phyloP scores from a whole-genome alignment of 2,113 vertebrate genomes.

The Illadopsis cleaveri region DNA sequence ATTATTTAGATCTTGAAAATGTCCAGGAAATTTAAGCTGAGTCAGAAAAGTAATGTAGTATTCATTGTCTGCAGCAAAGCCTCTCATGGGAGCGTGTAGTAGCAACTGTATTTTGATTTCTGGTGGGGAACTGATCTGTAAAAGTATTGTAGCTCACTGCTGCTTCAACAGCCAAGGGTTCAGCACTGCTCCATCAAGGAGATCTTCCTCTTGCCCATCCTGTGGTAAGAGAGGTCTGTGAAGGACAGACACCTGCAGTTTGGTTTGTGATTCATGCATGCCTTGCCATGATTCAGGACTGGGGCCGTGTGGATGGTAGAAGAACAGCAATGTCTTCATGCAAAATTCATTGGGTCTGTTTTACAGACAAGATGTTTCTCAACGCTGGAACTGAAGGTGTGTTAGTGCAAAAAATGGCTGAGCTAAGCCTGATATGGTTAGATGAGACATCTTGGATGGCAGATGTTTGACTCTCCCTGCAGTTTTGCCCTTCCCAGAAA shows the following conservation, averaged over 20 bases:
- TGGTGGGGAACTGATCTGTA: neutral
- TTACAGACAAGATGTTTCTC: neutral
- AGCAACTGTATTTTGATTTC: neutral
- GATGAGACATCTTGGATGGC: neutral
- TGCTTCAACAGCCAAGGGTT: neutral
- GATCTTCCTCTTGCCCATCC: neutral
- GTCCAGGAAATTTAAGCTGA: neutral
- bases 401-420: neutral
- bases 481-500: neutral
- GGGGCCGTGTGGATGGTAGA: neutral
- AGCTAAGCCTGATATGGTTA: neutral
- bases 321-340: rapidly evolving
- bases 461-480: neutral
- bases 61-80: neutral
- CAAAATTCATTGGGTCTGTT: neutral
- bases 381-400: rapidly evolving
- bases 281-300: neutral
- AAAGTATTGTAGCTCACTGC: neutral
- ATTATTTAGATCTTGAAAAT: neutral
- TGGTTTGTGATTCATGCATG: neutral
- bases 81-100: neutral
- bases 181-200: neutral
- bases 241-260: neutral
- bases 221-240: neutral
- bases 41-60: neutral